Percentiles rank a stretch among this genome's conserved stretches.
phyloP scores from a whole-genome alignment of 2,113 vertebrate species.

The Seriola rivoliana region DNA sequence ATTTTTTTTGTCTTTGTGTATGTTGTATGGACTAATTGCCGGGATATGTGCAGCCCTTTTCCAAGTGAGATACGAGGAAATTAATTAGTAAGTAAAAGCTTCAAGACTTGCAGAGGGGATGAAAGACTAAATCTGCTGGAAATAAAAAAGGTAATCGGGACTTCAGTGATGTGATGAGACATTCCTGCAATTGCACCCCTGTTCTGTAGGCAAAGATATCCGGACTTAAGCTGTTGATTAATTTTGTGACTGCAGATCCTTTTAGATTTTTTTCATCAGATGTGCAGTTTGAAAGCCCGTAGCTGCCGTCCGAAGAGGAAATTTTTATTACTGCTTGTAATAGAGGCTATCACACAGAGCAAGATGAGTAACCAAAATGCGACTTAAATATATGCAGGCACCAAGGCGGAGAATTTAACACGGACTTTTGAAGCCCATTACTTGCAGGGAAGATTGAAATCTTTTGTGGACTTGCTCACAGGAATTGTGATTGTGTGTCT shows the following conservation, averaged over 20 bases:
- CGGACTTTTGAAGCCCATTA: conserved; percentile 63
- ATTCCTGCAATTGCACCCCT: conserved; percentile 60
- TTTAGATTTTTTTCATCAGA: conserved; percentile 51
- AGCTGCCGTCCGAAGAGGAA: conserved; percentile 51
- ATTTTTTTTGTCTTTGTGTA: conserved; percentile 44
- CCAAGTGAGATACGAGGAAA: conserved; percentile 67
- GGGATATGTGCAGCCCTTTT: conserved; percentile 62
- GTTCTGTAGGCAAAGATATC: conserved; percentile 60
- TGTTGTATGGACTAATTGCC: conserved; percentile 66
- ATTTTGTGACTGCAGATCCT: conserved; percentile 64
- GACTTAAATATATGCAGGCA: conserved; percentile 51
- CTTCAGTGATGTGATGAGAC: conserved; percentile 71
- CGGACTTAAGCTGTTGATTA: conserved; percentile 72
- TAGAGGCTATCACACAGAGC: conserved; percentile 30
- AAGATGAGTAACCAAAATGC: conserved; percentile 61
- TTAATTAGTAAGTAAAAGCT: conserved; percentile 73
- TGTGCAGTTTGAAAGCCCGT: conserved; percentile 59
- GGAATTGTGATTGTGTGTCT: conserved; percentile 60
- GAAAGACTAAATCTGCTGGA: conserved; percentile 68
- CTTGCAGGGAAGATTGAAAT: conserved; percentile 47
- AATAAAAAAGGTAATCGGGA: conserved; percentile 76
- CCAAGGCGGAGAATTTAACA: conserved; percentile 56
- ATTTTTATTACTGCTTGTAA: conserved; percentile 45
- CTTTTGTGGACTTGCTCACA: conserved; percentile 64
- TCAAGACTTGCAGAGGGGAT: conserved; percentile 58